Evolutionary conservation across 2,797 vertebrate species (phyloP), one percentile per base, ranked within the genome.

Genomic region (Parauchenoglanis ngamensis): DNA sequence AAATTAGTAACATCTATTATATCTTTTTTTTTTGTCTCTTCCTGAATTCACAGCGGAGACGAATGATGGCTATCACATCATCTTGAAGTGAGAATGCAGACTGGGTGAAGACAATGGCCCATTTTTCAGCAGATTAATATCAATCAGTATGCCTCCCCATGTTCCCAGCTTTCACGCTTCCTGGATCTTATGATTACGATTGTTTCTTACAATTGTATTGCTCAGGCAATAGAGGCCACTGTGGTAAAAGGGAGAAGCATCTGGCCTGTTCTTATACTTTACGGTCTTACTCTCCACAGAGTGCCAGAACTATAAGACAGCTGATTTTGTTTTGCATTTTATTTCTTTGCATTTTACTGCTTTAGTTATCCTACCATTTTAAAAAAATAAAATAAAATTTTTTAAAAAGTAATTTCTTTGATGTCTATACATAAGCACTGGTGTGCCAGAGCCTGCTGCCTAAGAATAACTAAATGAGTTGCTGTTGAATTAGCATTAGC

Each of bases 31-130:
- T 28, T 25, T 75, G 10, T 56, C 76, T 87, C 28, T 54, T 77
- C 52, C 83, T 90, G 7, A 81, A 35, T 91, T 86, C 83, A 57
- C 96, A 99, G 98, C 98, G 85, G 98, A 99, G 94, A 95, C 96
- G 80, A 98, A 91, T 25, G 97, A 99, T 7, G 97, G 97, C 90
- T 99, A 99, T 95, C 98, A 99, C 94, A 97, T 99, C 94, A 98
- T 99, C 94, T 90, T 99, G 89, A 99, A 99, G 91, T 99, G 97
- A 96, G 93, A 84, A 84, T 56, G 54, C 31, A 52, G 44, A 61
- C 81, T 81, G 15, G 77, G 88, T 87, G 80, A 75, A 40, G 46
- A 87, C 59, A 87, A 81, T 76, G 85, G 88, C 81, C 88, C 85
- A 83, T 89, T 92, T 82, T 91, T 86, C 87, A 84, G 87, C 89